phyloP scores from a whole-genome alignment of 1,140 invertebrate species.

The Acromyrmex heyeri region DNA sequence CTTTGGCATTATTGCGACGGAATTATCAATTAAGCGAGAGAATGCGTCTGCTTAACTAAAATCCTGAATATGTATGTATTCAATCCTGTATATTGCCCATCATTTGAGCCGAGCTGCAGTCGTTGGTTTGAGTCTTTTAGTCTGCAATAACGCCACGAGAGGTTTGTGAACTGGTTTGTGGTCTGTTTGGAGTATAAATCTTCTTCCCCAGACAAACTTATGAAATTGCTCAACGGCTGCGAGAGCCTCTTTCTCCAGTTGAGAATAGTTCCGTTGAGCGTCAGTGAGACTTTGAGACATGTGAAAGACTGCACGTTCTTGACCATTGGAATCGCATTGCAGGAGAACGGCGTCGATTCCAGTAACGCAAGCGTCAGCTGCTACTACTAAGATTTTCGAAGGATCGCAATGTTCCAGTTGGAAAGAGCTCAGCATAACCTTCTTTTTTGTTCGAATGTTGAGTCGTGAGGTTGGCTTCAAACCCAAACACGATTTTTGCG shows the following conservation, averaged over 20 bases:
- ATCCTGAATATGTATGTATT: neutral
- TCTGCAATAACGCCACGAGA: neutral
- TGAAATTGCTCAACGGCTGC: constrained; percentile 2
- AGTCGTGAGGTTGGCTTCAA: neutral
- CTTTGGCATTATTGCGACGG: neutral
- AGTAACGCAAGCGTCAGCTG: neutral
- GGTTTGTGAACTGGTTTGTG: constrained; percentile 31
- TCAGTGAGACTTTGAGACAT: neutral
- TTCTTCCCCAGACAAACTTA: constrained; percentile 1
- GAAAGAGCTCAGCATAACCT: neutral
- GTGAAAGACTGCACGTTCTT: neutral
- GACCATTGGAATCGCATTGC: neutral
- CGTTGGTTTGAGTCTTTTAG: neutral
- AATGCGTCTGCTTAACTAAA: constrained; percentile 16
- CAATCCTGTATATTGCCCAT: neutral
- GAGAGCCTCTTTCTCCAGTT: neutral
- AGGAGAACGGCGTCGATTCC: neutral
- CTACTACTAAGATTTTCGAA: neutral
- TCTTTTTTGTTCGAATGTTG: neutral
- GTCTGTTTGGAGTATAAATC: neutral
- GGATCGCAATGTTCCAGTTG: neutral
- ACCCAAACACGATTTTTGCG: neutral
- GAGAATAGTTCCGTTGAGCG: neutral
- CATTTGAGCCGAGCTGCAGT: neutral
- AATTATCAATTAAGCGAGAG: constrained; percentile 2